Evolutionary conservation across 2,797 vertebrate species (phyloP).

Genomic region (Anniella stebbinsi): DNA sequence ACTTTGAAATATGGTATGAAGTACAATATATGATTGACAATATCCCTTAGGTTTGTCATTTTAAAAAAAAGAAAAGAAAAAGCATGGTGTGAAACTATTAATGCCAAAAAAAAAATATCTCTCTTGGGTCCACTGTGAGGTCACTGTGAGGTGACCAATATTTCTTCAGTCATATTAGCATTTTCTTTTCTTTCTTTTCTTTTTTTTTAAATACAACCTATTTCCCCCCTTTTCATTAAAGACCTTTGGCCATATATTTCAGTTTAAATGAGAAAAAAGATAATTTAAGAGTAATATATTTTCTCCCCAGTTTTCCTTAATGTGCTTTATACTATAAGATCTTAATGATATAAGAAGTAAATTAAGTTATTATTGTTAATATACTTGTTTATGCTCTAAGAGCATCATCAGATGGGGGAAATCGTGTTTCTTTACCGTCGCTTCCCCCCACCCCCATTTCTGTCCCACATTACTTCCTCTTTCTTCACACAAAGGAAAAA

Average conservation of each 20-base stretch:
- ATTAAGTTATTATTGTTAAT: not conserved
- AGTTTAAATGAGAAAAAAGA: constrained; percentile 54
- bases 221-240: not conserved
- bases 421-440: no score
- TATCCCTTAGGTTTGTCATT: not conserved
- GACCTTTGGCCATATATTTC: accelerated
- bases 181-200: no score
- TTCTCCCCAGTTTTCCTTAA: constrained; percentile 39
- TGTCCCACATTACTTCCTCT: no score
- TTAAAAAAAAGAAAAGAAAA: not conserved
- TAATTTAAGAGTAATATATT: constrained; percentile 24
- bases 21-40: constrained; percentile 57
- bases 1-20: constrained; percentile 56
- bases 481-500: no score
- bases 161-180: not conserved
- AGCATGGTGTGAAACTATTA: constrained; percentile 1
- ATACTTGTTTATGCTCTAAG: not conserved
- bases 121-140: not conserved
- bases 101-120: not conserved
- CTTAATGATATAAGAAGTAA: not conserved
- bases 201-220: not conserved
- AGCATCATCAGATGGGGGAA: no score
- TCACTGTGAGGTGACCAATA: not conserved
- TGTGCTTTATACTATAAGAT: not conserved
- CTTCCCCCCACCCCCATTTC: no score